Evolutionary conservation across 1,140 invertebrate species (phyloP), one percentile per base, ranked within the genome.

Genomic region (Phthorimaea operculella): DNA sequence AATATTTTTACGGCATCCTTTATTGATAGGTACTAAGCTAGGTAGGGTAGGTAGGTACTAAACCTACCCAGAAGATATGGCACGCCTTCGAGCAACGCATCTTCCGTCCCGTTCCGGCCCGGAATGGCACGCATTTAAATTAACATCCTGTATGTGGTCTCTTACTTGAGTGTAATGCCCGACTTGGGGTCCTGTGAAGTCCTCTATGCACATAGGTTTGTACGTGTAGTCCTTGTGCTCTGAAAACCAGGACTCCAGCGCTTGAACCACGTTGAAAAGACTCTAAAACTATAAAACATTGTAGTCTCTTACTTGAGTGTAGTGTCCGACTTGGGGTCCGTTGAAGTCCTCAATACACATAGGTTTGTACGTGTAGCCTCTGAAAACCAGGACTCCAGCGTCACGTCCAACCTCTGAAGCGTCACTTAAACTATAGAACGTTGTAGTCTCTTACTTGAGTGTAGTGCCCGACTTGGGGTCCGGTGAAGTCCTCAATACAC

Each of bases 101-200:
- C n/a, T n/a, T n/a, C n/a, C n/a, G n/a, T n/a, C n/a, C n/a, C n/a
- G n/a, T n/a, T n/a, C n/a, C n/a, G n/a, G n/a, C n/a, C n/a, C n/a
- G n/a, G n/a, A n/a, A n/a, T n/a, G n/a, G n/a, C n/a, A n/a, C n/a
- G n/a, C n/a, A n/a, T n/a, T n/a, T n/a, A n/a, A n/a, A n/a, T n/a
- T n/a, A n/a, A n/a, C n/a, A n/a, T n/a, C n/a, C n/a, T n/a, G n/a
- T n/a, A n/a, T n/a, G n/a, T 28, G 21, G 21, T 28, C 21, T 28
- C 51, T 18, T 60, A 76, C 76, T 72, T 82, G 76, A 47, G 79
- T 82, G 47, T 78, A 82, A 55, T 82, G 76, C 10, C 74, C 76
- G 39, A 78, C 66, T 28, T 74, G 57, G 1, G 44, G 45, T 0
- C 62, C 58, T 0, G 34, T 33, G 34, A 79, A 76, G 33, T 76